Evolutionary conservation across 2,888 invertebrate species (phyloP).

Genomic region (Drosophila tripunctata): DNA sequence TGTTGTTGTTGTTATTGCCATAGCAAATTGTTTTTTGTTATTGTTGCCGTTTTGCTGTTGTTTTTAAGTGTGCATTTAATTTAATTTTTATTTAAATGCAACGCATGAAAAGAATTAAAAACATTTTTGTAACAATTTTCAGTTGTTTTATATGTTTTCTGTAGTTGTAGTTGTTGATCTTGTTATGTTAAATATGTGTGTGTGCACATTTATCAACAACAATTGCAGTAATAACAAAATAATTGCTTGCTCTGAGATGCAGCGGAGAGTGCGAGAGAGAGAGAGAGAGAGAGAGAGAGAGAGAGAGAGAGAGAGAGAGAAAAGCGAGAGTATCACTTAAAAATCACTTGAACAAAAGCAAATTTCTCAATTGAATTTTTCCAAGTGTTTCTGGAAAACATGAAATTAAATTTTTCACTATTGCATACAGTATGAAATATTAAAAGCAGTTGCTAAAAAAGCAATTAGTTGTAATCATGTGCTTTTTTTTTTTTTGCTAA

Average conservation of each 20-base stretch:
- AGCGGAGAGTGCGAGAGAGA: conserved; percentile 13
- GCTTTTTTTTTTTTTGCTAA: too few species aligned
- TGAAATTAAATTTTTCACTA: neutral
- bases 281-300: neutral
- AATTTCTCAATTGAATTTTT: conserved; percentile 8
- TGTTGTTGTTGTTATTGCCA: conserved; percentile 22
- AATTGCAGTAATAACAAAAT: conserved; percentile 17
- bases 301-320: neutral
- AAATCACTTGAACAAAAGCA: conserved; percentile 20
- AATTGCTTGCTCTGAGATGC: conserved; percentile 45
- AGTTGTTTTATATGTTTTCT: neutral
- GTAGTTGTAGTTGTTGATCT: conserved; percentile 4
- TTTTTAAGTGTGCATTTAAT: conserved; percentile 67
- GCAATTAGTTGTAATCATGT: too few species aligned
- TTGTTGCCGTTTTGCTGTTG: conserved; percentile 30
- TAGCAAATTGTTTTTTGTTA: conserved; percentile 38
- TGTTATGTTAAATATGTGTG: conserved; percentile 12
- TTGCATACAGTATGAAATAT: neutral
- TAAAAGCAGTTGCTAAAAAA: too few species aligned
- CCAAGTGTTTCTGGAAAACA: neutral
- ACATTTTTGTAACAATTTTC: conserved; percentile 28
- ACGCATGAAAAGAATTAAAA: conserved; percentile 43
- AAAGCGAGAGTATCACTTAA: conserved; percentile 3
- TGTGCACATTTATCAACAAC: conserved; percentile 15
- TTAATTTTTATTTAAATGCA: conserved; percentile 68